Evolutionary conservation across 2,888 invertebrate genomes (phyloP), one percentile per base, ranked within the genome.

Genomic region (Orthosia gothica): DNA sequence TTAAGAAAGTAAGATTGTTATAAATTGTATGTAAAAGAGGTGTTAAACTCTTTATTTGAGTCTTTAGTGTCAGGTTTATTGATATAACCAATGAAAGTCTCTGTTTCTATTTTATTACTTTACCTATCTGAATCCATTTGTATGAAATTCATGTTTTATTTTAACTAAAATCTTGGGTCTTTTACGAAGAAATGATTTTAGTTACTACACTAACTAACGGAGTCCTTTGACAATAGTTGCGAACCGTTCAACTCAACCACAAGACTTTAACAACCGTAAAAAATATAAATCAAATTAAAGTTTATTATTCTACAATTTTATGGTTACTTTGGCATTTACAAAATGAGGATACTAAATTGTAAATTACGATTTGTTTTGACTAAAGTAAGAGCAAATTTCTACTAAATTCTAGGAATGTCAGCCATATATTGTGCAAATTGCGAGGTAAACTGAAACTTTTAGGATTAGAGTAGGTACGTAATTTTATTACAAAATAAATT

Each of bases 1-100:
- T 59, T 79, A 67, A 57, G 5, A 54, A 57, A 54, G 47, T 26
- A 11, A 62, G 23, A 61, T 55, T 50, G 62, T 58, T 47, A 47
- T 55, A 79, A 62, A 73, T 47, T 20, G 9, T 32, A 70, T 50
- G 50, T 78, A 47, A 62, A 70, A 54, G 32, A 52, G 15, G 62
- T 66, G 65, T 26, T 20, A 32, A 76, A 64, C 15, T 64, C 7
- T 59, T 49, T 71, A 64, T 26, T 59, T 20, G 23, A 45, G 45
- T 70, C 49, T 57, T 54, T 26, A 71, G 20, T 64, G 40, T 47
- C 58, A 78, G 72, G 49, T 79, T 63, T 76, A 54, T 49, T 63
- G 62, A 47, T n/a, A 26, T 70, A 26, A 49, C 52, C 23, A 61
- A 32, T 49, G 12, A 49, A 70, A 40, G 18, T 71, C 49, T 59